Evolutionary conservation across 2,888 invertebrate genomes (phyloP), one percentile per base, ranked within the genome.

Genomic region (Drosophila mettleri): DNA sequence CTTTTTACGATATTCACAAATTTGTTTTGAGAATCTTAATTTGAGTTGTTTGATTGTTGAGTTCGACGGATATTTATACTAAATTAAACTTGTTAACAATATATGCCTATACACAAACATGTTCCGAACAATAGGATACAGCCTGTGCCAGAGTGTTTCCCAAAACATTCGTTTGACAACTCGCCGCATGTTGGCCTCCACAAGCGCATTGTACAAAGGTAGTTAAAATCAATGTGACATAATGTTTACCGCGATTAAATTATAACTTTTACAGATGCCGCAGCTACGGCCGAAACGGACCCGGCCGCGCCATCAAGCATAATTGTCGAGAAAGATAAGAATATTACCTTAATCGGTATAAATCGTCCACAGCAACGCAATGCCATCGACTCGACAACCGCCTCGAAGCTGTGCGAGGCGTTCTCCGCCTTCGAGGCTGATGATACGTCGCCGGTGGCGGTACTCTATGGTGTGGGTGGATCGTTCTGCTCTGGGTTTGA

Each of bases 401-500:
- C 96, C 0, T 89, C 93, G 29, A 93, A 95, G 80, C 93, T 99
- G 18, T 93, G 94, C 4, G 93, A 94, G 31, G 97, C 97, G 0
- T 94, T 99, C 53, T 93, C 94, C 68, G 93, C 93, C 16, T 98
- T 98, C 92, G 98, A 99, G 76, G 93, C 95, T 31, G 97, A 98
- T 89, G 92, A 94, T 0, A 92, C 93, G 0, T 93, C 96, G 0
- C 93, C 93, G 69, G 96, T 96, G 5, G 96, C 96, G 8, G 95
- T 99, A 2, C 93, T 99, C 2, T 94, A 98, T 91, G 99, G 99
- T 8, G 94, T 95, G 86, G 98, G 98, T n/a, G 98, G 98, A 0
- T 96, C 96, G 61, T 99, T 99, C 92, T 98, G 98, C 92, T 95
- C 98, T 3, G 99, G 99, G 0, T 97, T 95, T 90, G 98, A 99